Evolutionary conservation across 2,888 invertebrate genomes (phyloP), one percentile per base, ranked within the genome.

Genomic region (Incurvaria masculella): DNA sequence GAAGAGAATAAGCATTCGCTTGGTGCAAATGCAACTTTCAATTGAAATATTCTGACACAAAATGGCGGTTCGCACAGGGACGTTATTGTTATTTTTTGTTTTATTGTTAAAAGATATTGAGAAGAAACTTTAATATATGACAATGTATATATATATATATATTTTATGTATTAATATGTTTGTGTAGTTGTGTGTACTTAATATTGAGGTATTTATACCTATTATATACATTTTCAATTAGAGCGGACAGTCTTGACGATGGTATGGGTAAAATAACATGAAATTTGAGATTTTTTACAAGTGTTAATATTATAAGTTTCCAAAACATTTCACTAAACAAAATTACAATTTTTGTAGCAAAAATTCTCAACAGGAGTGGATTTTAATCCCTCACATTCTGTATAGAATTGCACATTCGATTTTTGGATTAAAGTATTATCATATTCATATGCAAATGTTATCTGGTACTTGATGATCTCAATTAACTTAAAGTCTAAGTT

Each of bases 171-270:
- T 44, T 26, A 23, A 26, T 59, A 59, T 61, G 60, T 61, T 59
- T 51, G 56, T 57, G 60, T 65, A 59, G 59, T 59, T 56, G 51
- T 48, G 21, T 56, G 63, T 66, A 65, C 65, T 66, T 66, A 65
- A 60, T 47, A 44, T 49, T 47, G 49, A 50, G 49, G 49, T 51
- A 27, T 19, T 2, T 27, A n/a, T 38, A 40, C 16, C 38, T 19
- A 23, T 44, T 44, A n/a, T 33, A 39, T 50, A 8, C 39, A 21
- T 43, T 16, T 21, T 40, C 17, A 23, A 11, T 20, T 27, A 39
- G 39, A 39, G 38, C 21, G 17, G 20, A 21, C 18, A 33, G 17
- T 39, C n/a, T 41, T 41, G 33, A 27, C 8, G 14, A 27, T 8
- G 8, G 10, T 11, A 27, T 46, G 44, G 26, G 44, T 53, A 42